Evolutionary conservation across 2,888 invertebrate genomes (phyloP).

Genomic region (Hybos culiciformis): DNA sequence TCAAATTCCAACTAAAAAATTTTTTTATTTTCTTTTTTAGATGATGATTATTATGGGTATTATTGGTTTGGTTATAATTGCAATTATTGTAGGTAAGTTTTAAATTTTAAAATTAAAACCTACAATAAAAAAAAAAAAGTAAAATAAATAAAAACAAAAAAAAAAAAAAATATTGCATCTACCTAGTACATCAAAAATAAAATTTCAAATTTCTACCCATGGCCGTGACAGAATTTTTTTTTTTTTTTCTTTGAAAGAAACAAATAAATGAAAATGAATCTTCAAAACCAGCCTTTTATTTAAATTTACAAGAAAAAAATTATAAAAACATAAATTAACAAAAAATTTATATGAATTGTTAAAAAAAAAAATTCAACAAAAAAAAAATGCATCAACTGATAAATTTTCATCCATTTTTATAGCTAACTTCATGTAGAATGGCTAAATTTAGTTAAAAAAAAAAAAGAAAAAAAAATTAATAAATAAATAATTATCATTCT

Average conservation of each 20-base stretch:
- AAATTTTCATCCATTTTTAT: slow-evolving; percentile 23
- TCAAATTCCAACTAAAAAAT: background rate
- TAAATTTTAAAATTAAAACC: background rate
- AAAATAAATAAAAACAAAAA: slow-evolving; percentile 2
- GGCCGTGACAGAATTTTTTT: background rate
- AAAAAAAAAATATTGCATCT: background rate
- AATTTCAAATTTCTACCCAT: slow-evolving; percentile 10
- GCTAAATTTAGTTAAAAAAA: slow-evolving; percentile 10
- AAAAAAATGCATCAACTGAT: slow-evolving; percentile 1
- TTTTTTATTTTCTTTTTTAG: slow-evolving; percentile 31
- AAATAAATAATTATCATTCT: background rate
- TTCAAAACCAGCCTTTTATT: background rate
- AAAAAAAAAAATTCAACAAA: slow-evolving; percentile 1
- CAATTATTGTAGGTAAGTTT: slow-evolving; percentile 76
- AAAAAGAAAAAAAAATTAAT: background rate
- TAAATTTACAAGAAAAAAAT: background rate
- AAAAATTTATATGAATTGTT: slow-evolving; percentile 1
- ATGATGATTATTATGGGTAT: slow-evolving; percentile 89
- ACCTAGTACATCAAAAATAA: slow-evolving; percentile 3
- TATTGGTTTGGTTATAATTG: slow-evolving; percentile 67
- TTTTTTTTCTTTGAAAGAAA: too few relatives aligned
- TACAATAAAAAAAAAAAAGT: background rate
- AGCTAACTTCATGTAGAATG: slow-evolving; percentile 37
- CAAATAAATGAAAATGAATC: too few relatives aligned
- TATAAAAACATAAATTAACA: background rate